Evolutionary conservation across 2,113 vertebrate genomes (phyloP), one percentile per base, ranked within the genome.

Genomic region (Collichthys lucidus): DNA sequence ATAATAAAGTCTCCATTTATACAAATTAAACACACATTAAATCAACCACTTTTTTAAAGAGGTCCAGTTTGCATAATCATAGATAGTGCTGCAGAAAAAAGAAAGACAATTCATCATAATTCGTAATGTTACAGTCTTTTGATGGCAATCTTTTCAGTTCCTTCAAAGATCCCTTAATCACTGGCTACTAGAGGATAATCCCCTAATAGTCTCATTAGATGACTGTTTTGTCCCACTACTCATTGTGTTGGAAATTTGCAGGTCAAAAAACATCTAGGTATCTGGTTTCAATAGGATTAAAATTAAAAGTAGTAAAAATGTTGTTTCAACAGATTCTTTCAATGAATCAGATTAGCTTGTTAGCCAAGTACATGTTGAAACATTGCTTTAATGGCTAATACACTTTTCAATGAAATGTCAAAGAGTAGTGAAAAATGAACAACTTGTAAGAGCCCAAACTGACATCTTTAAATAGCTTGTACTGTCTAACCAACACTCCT

Each of bases 51-150:
- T 70, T 55, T 67, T n/a, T 19, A 56, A 82, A 83, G 63, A 77
- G 20, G 40, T 63, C 29, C 59, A 52, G 20, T 83, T 90, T 91
- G 87, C 87, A 86, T 91, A 90, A 86, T 81, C 16, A 59, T n/a
- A 76, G 19, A 64, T 82, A 82, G 47, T 68, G 67, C 64, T 68
- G 77, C 19, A 77, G 6, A 24, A 29, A 35, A 11, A 63, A 62
- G n/a, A 17, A 68, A 53, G 35, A 57, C 10, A 2, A 60, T 24
- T 69, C 26, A 61, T 60, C n/a, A n/a, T n/a, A n/a, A n/a, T n/a
- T n/a, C n/a, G 19, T 60, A 55, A 65, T 70, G 11, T 14, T 65
- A 73, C 46, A 16, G 29, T 61, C 12, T 40, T 68, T 44, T 78
- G 4, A 59, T 69, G 49, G 61, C 49, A 53, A 79, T 75, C 44